Evolutionary conservation across 92 coral and sea anemone species (phyloP).

Genomic region (Muricea muricata): DNA sequence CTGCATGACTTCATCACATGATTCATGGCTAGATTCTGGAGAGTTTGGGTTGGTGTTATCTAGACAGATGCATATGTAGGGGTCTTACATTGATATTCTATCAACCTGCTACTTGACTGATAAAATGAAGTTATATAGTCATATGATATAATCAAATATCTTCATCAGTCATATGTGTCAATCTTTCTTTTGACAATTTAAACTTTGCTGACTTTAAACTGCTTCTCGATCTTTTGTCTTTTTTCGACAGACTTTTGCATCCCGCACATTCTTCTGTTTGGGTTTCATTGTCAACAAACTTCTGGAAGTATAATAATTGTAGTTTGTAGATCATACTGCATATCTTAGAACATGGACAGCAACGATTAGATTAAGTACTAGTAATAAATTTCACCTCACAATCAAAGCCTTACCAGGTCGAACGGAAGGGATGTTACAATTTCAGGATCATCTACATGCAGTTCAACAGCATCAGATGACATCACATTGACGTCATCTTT

Average conservation of each 20-base stretch:
- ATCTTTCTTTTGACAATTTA: not conserved
- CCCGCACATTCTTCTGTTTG: conserved; percentile 7
- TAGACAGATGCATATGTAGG: not conserved
- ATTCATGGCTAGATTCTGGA: not conserved
- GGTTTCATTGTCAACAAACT: conserved; percentile 20
- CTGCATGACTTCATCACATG: not conserved
- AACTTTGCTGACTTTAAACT: not conserved
- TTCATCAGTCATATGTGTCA: not conserved
- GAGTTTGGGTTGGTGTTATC: not conserved
- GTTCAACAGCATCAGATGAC: not conserved
- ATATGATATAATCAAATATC: not conserved
- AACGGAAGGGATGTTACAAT: not conserved
- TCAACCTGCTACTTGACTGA: not conserved
- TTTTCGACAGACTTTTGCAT: not conserved
- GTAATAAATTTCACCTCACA: not conserved
- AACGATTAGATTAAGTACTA: not conserved
- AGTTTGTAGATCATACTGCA: not conserved
- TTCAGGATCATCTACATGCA: not conserved
- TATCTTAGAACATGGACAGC: not conserved
- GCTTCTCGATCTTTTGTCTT: conserved; percentile 8
- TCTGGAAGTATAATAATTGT: conserved; percentile 8
- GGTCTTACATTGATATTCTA: not conserved
- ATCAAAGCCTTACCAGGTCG: conserved; percentile 5
- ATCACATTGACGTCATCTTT: not conserved
- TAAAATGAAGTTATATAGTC: not conserved